Conservation (phyloP, 2,113 vertebrate genomes). For the Otolemur garnettii region DNA sequence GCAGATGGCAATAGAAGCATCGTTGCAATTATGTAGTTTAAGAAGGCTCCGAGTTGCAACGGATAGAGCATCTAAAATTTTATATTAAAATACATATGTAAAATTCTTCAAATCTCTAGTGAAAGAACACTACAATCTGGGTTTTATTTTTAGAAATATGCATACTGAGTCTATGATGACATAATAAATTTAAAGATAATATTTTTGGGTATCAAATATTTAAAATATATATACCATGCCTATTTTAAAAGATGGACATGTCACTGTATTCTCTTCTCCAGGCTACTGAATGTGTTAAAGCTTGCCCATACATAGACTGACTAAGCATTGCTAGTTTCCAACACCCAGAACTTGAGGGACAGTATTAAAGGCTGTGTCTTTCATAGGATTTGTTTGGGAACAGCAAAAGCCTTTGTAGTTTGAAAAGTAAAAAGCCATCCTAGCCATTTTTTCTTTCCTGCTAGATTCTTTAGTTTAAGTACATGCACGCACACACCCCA, state of each 20-base stretch:
- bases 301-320: neutral
- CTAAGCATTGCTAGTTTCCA: neutral
- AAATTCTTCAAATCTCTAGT: conserved; percentile 35
- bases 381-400: neutral
- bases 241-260: neutral
- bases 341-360: neutral
- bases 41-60: conserved; percentile 48
- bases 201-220: neutral
- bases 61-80: conserved; percentile 38
- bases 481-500: neutral
- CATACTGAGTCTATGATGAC: neutral
- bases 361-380: neutral
- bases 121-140: neutral
- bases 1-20: conserved; percentile 75
- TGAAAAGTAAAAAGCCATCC: neutral
- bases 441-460: neutral
- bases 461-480: neutral
- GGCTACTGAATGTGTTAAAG: neutral
- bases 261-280: neutral
- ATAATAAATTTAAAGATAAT: conserved; percentile 28
- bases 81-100: conserved; percentile 38
- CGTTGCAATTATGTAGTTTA: conserved; percentile 67
- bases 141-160: conserved; percentile 65
- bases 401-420: neutral
- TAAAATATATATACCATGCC: neutral